Base-by-base conservation (phyloP, 2,888 invertebrate genomes). In the Ichneumon xanthorius region DNA sequence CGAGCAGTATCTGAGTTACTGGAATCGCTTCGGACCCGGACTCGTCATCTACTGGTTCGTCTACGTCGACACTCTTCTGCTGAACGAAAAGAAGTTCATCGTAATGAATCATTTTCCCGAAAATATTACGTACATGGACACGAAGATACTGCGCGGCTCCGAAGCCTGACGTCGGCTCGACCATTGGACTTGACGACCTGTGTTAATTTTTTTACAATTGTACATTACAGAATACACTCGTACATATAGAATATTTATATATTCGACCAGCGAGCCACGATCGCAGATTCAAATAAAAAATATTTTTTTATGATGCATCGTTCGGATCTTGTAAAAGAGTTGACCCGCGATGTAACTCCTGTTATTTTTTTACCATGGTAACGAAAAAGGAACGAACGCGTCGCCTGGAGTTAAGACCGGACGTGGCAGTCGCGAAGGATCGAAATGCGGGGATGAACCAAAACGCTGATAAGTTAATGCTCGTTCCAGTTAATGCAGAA, bases 21-120 rank as follows among this genome's bases (percentile, higher is more conserved):
- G 97, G 96, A 99, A 98, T 93, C 96, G 98, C 91, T 99, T 98
- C 95, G 99, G 99, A 1, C 96, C 98, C 48, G 99, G 99, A 0
- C 95, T 99, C 88, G 98, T 99, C 0, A 98, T 99, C 88, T 99
- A 99, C 93, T 99, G 99, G 99, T 98, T 98, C 95, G 99, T 98
- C 16, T 98, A 96, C 92, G 93, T 97, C 16, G 96, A 97, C 87
- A 95, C 94, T 6, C 94, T 96, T 33, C 92, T 94, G 75, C 87
- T 94, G 5, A 93, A 93, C 65, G 95, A 95, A 85, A 95, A 95
- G 85, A 94, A 94, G 85, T 95, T 95, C 86, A 94, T 96, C 50
- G 95, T 96, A 45, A 94, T 96, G 89, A 96, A 96, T 89, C 94
- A 95, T 87, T 95, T 96, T 83, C 96, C 97, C 16, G 96, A 96